These are phyloP conservation scores for Chrysina gloriosa DNA, from an alignment of 2,888 invertebrate species.

Conservation along the genomic window DNA sequence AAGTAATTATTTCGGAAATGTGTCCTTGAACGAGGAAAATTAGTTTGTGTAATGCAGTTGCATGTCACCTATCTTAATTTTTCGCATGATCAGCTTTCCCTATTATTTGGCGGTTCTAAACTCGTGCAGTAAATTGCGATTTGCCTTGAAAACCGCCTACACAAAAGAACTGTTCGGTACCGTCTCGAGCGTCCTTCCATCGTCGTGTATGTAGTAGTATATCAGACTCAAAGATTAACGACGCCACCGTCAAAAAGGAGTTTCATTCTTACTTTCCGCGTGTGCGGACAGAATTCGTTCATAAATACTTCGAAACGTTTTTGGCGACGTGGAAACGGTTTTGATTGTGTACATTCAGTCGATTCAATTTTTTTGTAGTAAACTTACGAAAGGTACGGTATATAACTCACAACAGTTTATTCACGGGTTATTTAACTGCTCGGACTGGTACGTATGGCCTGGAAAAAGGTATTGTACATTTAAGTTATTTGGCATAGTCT, in stretches of 20 bases:
- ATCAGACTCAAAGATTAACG: constrained; percentile 5
- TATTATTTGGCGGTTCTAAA: background rate
- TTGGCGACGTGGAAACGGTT: background rate
- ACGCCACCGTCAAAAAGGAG: background rate
- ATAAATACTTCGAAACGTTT: background rate
- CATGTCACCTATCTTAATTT: constrained; percentile 1
- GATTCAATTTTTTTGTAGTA: background rate
- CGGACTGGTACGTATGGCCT: background rate
- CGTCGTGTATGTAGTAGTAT: background rate
- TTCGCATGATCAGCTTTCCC: background rate
- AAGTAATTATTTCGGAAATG: too few species aligned
- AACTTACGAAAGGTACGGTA: background rate
- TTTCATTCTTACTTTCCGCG: background rate
- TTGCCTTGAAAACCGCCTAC: constrained; percentile 18
- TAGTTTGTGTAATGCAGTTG: background rate
- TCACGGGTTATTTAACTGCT: background rate
- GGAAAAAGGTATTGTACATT: background rate
- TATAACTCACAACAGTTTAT: background rate
- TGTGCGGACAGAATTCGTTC: background rate
- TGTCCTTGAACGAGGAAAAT: too few species aligned
- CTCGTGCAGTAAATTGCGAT: constrained; percentile 2
- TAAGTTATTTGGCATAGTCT: background rate
- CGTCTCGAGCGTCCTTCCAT: background rate
- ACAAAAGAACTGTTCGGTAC: background rate
- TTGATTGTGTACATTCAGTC: background rate